Conservation (phyloP, 2,888 invertebrate species). For the Crossocerus cetratus region DNA sequence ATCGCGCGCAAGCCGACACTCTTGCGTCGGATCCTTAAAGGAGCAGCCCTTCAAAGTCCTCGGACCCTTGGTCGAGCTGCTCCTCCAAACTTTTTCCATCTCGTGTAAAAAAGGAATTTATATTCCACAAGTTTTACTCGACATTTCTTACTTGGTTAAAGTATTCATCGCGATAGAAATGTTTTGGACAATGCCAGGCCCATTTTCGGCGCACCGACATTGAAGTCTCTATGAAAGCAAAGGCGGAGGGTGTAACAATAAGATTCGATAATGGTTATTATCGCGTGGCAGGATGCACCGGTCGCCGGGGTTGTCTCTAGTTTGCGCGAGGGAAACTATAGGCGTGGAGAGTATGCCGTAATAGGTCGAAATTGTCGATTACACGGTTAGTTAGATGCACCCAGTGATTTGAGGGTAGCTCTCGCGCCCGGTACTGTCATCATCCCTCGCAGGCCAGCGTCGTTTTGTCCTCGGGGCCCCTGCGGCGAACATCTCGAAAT, state of each 20-base stretch:
- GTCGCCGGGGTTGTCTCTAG: constrained; percentile 7
- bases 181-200: no score
- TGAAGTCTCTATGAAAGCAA: neutral
- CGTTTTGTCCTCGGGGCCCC: constrained; percentile 33
- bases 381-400: constrained; percentile 75
- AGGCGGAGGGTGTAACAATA: constrained; percentile 5
- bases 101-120: no score
- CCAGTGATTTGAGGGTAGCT: constrained; percentile 70
- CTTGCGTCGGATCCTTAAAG: neutral
- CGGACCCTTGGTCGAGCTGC: no score
- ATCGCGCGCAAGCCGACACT: neutral
- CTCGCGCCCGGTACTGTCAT: constrained; percentile 58
- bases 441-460: constrained; percentile 34
- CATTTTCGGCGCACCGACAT: constrained; percentile 2
- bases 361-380: constrained; percentile 73
- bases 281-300: constrained; percentile 4
- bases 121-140: no score
- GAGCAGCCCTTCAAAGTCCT: no score
- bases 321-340: constrained; percentile 22
- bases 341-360: constrained; percentile 53
- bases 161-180: no score
- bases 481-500: constrained; percentile 23
- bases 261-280: constrained; percentile 38
- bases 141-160: no score
- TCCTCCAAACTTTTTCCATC: no score